These are phyloP conservation scores for Chitala chitala DNA, from an alignment of 2,113 vertebrate species.

Conservation along the genomic window DNA sequence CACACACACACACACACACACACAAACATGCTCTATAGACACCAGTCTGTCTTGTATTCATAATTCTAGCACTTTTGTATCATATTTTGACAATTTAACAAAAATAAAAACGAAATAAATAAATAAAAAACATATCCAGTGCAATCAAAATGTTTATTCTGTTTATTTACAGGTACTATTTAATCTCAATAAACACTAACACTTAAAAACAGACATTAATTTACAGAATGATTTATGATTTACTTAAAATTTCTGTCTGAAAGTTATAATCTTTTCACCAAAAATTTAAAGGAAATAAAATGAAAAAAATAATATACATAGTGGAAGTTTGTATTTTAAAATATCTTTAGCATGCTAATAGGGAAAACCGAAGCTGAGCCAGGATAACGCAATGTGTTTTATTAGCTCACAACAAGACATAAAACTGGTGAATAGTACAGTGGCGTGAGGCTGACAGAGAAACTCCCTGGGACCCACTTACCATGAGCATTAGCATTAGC, in stretches of 20 bases:
- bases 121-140: not conserved
- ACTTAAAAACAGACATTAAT: not conserved
- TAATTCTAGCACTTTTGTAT: not conserved
- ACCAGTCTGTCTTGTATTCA: not conserved
- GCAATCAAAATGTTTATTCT: no score
- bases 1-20: not conserved
- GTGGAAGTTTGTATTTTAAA: no score
- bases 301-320: not conserved
- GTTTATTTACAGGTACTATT: not conserved
- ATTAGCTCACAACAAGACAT: slow-evolving; percentile 8
- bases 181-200: not conserved
- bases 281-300: not conserved
- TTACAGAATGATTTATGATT: not conserved
- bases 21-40: not conserved
- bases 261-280: not conserved
- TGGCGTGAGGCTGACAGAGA: no score
- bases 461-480: no score
- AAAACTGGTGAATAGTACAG: not conserved
- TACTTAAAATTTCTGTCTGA: not conserved
- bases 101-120: not conserved
- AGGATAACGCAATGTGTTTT: not conserved
- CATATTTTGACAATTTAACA: not conserved
- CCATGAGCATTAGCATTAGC: not conserved
- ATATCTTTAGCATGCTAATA: not conserved
- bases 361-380: not conserved